phyloP scores from a whole-genome alignment of 2,888 invertebrate genomes.

The Cataglyphis cursor region DNA sequence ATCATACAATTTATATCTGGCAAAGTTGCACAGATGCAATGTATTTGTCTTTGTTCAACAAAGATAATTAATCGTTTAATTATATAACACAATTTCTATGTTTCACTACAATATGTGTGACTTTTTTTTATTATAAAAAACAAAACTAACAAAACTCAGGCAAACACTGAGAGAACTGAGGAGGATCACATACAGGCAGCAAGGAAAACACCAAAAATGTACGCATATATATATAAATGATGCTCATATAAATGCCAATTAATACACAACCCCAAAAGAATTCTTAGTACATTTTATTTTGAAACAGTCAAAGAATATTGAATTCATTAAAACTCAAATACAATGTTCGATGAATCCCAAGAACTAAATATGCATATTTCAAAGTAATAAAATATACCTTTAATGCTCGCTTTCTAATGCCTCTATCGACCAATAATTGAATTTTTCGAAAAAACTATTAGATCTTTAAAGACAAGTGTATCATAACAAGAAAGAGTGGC shows the following conservation, averaged over 20 bases:
- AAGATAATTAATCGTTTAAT: conserved; percentile 27
- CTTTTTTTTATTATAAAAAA: conserved; percentile 51
- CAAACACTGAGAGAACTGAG: conserved; percentile 62
- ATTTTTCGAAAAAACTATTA: neutral
- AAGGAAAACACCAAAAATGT: conserved; percentile 85
- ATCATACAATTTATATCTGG: conserved; percentile 1
- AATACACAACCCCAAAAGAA: conserved; percentile 31
- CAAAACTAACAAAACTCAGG: conserved; percentile 64
- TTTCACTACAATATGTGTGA: conserved; percentile 29
- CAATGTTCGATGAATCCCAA: conserved; percentile 46
- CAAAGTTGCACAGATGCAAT: neutral
- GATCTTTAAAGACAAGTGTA: conserved; percentile 49
- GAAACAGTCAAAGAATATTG: conserved; percentile 25
- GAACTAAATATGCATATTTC: conserved; percentile 51
- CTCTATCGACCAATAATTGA: conserved; percentile 46
- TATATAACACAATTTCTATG: conserved; percentile 11
- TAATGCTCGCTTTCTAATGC: conserved; percentile 48
- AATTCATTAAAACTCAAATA: conserved; percentile 38
- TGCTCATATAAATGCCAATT: conserved; percentile 59
- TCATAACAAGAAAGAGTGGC: conserved; percentile 75
- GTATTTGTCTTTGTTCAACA: conserved; percentile 22
- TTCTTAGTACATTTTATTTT: conserved; percentile 26
- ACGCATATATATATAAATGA: conserved; percentile 71
- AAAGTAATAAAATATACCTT: conserved; percentile 40
- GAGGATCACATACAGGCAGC: conserved; percentile 82